Evolutionary conservation across 1,140 invertebrate species (phyloP).

Genomic region (Hetaerina americana): DNA sequence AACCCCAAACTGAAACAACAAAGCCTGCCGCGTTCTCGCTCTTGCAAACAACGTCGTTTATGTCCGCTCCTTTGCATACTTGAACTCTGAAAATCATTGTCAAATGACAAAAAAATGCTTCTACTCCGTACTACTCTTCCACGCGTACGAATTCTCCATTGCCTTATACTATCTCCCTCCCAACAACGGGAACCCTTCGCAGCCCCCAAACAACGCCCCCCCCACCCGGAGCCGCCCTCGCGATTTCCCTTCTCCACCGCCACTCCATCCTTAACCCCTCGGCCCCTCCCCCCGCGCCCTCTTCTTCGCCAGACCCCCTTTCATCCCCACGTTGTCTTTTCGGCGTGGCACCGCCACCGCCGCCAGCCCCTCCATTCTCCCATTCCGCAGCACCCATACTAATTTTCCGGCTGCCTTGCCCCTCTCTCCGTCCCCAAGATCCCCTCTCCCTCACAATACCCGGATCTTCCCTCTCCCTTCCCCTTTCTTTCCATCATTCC

Average conservation of each 20-base stretch:
- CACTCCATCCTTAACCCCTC: background rate
- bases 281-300: background rate
- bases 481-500: background rate
- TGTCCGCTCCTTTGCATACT: too few species aligned
- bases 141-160: too few species aligned
- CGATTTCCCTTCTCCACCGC: background rate
- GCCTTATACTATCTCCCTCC: too few species aligned
- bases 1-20: too few species aligned
- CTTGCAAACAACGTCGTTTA: too few species aligned
- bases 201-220: too few species aligned
- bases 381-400: background rate
- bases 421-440: background rate
- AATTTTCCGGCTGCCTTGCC: background rate
- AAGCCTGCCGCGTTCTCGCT: too few species aligned
- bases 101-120: too few species aligned
- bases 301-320: background rate
- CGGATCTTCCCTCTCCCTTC: background rate
- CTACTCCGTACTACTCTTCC: too few species aligned
- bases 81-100: too few species aligned
- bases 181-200: too few species aligned
- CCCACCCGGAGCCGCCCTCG: too few species aligned
- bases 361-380: background rate
- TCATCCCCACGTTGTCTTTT: background rate
- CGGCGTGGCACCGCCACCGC: background rate
- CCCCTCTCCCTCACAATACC: background rate